Percentiles rank a stretch among this genome's conserved stretches.
Conservation (phyloP, 2,113 vertebrate genomes). For the Sylvia atricapilla region DNA sequence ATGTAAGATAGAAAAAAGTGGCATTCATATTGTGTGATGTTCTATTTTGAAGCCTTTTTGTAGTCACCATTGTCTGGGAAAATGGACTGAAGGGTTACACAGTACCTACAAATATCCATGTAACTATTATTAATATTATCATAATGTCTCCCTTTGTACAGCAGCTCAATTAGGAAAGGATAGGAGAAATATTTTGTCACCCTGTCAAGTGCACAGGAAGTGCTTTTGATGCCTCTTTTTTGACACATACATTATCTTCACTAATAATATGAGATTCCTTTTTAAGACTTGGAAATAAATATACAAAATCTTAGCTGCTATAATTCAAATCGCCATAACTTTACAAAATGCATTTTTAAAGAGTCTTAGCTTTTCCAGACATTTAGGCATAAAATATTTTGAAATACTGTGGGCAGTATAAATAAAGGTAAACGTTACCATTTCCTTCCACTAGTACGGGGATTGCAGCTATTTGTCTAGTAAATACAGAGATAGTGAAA, state of each 20-base stretch:
- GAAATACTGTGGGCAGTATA: constrained; percentile 16
- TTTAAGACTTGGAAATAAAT: constrained; percentile 70
- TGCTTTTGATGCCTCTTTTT: constrained; percentile 83
- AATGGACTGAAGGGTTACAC: constrained; percentile 90
- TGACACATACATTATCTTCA: constrained; percentile 81
- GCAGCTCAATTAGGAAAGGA: constrained; percentile 88
- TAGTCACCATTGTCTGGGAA: constrained; percentile 85
- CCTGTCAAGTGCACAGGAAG: constrained; percentile 88
- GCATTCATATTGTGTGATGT: constrained; percentile 96
- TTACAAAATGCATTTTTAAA: constrained; percentile 11
- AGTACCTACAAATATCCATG: constrained; percentile 88
- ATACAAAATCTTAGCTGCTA: constrained; percentile 61
- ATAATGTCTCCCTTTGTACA: constrained; percentile 84
- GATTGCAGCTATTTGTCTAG: not conserved
- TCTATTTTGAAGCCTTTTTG: constrained; percentile 89
- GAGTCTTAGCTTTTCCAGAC: constrained; percentile 9
- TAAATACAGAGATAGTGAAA: constrained; percentile 17
- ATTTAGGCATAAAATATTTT: constrained; percentile 38
- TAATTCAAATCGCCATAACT: constrained; percentile 11
- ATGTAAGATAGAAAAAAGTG: constrained; percentile 94
- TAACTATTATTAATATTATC: constrained; percentile 93
- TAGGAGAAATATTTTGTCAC: constrained; percentile 98
- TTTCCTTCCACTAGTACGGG: not conserved
- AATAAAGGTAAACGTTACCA: not conserved
- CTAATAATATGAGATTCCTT: constrained; percentile 73